These are phyloP conservation scores for Tachysurus vachellii DNA, from an alignment of 2,113 vertebrate genomes.

Conservation along the genomic window DNA sequence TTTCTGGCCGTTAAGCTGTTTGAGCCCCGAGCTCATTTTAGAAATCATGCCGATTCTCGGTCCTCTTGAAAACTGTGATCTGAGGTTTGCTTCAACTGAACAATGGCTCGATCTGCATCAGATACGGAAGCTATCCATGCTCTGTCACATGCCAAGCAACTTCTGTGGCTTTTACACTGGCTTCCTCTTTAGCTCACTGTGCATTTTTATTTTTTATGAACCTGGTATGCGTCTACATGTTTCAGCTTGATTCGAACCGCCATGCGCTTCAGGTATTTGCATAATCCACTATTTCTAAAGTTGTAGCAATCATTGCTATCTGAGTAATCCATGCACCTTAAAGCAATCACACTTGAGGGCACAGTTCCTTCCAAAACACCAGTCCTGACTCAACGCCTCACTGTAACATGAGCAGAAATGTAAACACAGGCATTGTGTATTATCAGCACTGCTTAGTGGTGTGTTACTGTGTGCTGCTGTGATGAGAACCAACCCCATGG, in stretches of 20 bases:
- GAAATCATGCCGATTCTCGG: not conserved
- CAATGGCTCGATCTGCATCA: not conserved
- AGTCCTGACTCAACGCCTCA: not conserved
- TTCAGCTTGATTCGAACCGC: slow-evolving; percentile 5
- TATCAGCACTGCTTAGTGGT: not conserved
- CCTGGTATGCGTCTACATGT: not conserved
- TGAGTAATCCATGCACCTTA: not conserved
- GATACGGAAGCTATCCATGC: not conserved
- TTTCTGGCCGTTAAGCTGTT: not conserved
- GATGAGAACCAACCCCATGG: slow-evolving; percentile 3
- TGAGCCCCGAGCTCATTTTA: not conserved
- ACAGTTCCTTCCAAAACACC: not conserved
- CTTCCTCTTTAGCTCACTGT: not conserved
- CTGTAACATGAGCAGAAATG: not conserved
- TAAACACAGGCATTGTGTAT: slow-evolving; percentile 29
- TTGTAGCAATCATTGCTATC: not conserved
- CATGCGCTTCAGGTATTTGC: not conserved
- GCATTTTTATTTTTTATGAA: not conserved
- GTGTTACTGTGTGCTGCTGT: slow-evolving; percentile 8
- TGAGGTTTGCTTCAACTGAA: not conserved
- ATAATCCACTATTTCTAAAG: slow-evolving; percentile 5
- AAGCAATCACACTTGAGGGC: not conserved
- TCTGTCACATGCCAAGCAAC: not conserved
- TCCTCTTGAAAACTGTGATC: not conserved
- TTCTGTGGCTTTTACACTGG: not conserved